Percentiles rank a stretch among this genome's conserved stretches.
Conservation (phyloP, 2,113 vertebrate genomes). For the Osmerus mordax region DNA sequence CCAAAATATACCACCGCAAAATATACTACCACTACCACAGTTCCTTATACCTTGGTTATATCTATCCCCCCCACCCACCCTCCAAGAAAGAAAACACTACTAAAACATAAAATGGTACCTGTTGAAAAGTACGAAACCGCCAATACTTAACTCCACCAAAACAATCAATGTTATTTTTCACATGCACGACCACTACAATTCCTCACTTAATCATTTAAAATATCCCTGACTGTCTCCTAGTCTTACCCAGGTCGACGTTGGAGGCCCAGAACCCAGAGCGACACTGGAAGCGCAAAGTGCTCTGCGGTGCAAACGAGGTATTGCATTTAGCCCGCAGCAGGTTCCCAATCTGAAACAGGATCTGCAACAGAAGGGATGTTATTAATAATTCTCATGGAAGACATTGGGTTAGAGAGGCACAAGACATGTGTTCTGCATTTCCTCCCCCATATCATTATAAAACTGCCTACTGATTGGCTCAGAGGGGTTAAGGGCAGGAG, state of each 20-base stretch:
- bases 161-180: too few species aligned
- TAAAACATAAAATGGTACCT: too few species aligned
- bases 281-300: constrained; percentile 66
- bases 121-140: too few species aligned
- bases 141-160: too few species aligned
- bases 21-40: too few species aligned
- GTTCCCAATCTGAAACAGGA: constrained; percentile 71
- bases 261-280: constrained; percentile 68
- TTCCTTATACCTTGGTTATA: too few species aligned
- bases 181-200: too few species aligned
- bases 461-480: neutral
- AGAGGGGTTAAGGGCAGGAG: constrained; percentile 8
- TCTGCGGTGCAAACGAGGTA: constrained; percentile 62
- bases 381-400: constrained; percentile 37
- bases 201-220: too few species aligned
- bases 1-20: neutral
- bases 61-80: too few species aligned
- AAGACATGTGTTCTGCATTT: constrained; percentile 38
- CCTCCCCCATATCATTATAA: neutral
- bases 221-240: neutral
- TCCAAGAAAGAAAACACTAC: too few species aligned
- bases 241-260: constrained; percentile 70
- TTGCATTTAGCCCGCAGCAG: constrained; percentile 70
- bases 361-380: constrained; percentile 58
- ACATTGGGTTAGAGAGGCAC: constrained; percentile 5